Evolutionary conservation across 2,888 invertebrate species (phyloP), one percentile per base, ranked within the genome.

Genomic region (Agonopterix heracliana): DNA sequence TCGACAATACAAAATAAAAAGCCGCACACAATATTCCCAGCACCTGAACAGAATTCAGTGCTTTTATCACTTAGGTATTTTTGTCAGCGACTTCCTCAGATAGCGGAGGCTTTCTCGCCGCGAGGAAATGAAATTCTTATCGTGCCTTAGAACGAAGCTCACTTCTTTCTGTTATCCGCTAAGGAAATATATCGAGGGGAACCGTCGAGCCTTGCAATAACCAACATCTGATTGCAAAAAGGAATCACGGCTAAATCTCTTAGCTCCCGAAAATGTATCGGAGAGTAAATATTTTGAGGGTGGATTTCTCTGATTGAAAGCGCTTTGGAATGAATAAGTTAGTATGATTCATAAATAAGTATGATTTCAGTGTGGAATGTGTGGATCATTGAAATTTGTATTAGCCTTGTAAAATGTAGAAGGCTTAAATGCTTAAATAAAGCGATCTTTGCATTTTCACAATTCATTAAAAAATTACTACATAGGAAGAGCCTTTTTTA

Each of bases 41-140:
- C 68, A 78, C 74, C 78, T 76, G 74, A 72, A 73, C 70, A 64
- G 78, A 78, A 81, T 82, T 73, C 79, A 76, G 68, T 67, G 69
- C 75, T 81, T 85, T 86, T 85, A 84, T 83, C 86, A 83, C 81
- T 84, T 78, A 75, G 78, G 79, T 81, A 85, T 86, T 87, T 86
- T 85, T 79, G 83, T 85, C 81, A 78, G 76, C 68, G 63, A 78
- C 83, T 86, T 87, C 84, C 85, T 81, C 66, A 79, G 82, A 87
- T 85, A 84, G 81, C 81, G 77, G 57, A 67, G 80, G 78, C 82
- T 72, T 75, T 73, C 78, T 74, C 75, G 73, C 68, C 62, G 68
- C 68, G 72, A 82, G 89, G 89, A 89, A 89, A 89, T 89, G 89
- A 88, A 89, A 89, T 88, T 87, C 89, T 89, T 89, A 89, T 89